Evolutionary conservation across 1,140 invertebrate species (phyloP).

Genomic region (Drosophila grimshawi): DNA sequence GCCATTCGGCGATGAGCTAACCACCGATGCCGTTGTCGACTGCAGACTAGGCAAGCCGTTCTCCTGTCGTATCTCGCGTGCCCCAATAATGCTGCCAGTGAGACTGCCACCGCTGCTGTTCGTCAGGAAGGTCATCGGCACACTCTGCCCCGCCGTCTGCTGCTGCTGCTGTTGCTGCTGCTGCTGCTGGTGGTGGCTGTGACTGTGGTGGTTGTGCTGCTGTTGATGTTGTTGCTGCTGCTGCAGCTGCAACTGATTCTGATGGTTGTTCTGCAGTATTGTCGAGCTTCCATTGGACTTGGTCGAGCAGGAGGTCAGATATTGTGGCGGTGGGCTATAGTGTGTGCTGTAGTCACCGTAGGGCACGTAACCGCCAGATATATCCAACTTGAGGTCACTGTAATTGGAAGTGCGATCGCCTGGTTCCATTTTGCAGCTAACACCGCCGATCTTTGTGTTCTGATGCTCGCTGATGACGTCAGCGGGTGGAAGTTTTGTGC

Average conservation of each 20-base stretch:
- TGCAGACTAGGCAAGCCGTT: conserved; percentile 80
- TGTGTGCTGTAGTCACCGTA: conserved; percentile 92
- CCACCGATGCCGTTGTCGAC: conserved; percentile 80
- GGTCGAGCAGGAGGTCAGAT: conserved; percentile 79
- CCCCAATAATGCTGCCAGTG: conserved; percentile 80
- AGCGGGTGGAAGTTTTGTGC: conserved; percentile 79
- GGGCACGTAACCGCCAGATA: conserved; percentile 94
- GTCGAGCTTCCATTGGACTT: conserved; percentile 82
- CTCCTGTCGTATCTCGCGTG: conserved; percentile 78
- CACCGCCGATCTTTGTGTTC: conserved; percentile 79
- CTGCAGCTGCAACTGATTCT: conserved; percentile 77
- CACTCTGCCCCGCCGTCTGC: conserved; percentile 41
- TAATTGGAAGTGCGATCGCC: conserved; percentile 96
- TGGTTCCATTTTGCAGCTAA: conserved; percentile 85
- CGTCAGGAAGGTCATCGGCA: conserved; percentile 81
- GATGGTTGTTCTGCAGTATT: conserved; percentile 79
- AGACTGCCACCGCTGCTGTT: conserved; percentile 77
- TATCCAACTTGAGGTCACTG: conserved; percentile 95
- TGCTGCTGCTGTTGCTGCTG: conserved; percentile 50
- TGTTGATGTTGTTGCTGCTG: conserved; percentile 69
- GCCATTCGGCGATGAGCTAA: conserved; percentile 82
- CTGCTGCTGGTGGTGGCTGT: conserved; percentile 43
- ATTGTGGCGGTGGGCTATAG: conserved; percentile 90
- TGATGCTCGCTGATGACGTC: conserved; percentile 84
- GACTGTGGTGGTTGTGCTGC: conserved; percentile 40